Evolutionary conservation across 2,113 vertebrate genomes (phyloP), one percentile per base, ranked within the genome.

Genomic region (Potamarius usumacintae): DNA sequence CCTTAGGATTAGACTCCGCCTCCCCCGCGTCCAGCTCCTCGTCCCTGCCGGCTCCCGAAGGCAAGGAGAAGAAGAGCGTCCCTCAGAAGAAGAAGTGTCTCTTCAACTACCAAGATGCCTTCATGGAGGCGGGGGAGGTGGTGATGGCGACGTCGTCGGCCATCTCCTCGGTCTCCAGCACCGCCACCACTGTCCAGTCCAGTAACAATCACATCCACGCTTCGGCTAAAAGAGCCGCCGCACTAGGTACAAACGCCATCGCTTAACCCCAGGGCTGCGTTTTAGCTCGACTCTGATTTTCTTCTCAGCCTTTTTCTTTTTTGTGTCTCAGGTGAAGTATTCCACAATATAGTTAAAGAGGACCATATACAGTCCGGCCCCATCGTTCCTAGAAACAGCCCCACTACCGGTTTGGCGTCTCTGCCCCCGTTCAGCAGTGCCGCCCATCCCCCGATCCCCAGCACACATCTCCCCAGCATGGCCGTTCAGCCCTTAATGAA

Each of bases 81-180:
- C 95, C 96, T 74, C 84, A 85, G 57, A 98, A 98, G 94, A 99
- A 99, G 95, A 99, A 99, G 93, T 99, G 98, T 96, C 95, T 99
- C 79, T 99, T 99, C 92, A 99, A 97, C 94, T 99, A 99, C 95
- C 98, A 99, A 94, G 98, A 99, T 94, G 97, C 97, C 95, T 98
- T 99, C 94, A 96, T 98, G 96, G 98, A 99, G 94, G 95, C 97
- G 90, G 97, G 96, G 92, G 97, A 97, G 90, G 97, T 97, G 84
- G 96, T 96, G 89, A 98, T 99, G 98, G 97, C 97, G 92, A 98
- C 97, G 4, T 99, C 98, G 0, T 97, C 97, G 18, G 96, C 98
- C 91, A 96, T 96, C 4, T 97, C 97, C 84, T 98, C 97, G 0
- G 96, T 99, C 91, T 99, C 98, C 88, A 99, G 97, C 95, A 98